Conservation (phyloP, 2,888 invertebrate genomes). For the Notodonta ziczac region DNA sequence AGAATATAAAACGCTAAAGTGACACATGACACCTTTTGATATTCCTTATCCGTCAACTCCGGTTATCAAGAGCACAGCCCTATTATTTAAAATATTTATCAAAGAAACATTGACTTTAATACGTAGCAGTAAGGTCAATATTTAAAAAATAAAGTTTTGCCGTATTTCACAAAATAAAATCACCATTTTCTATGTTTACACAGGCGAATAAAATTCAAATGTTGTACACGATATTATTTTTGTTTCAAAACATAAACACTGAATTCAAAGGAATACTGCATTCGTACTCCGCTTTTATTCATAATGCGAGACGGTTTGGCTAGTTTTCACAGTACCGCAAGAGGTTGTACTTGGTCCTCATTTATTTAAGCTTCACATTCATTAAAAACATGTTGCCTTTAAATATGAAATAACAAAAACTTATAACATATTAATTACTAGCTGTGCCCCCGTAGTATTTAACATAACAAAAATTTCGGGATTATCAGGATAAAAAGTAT, state of each 20-base stretch:
- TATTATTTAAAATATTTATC: slow-evolving; percentile 1
- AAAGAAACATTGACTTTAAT: slow-evolving; percentile 13
- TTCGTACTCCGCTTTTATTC: not conserved
- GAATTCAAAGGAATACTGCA: not conserved
- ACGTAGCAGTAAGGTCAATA: not conserved
- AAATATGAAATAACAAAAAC: not conserved
- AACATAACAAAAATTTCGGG: too few species aligned
- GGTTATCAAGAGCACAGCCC: slow-evolving; percentile 15
- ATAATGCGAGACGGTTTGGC: not conserved
- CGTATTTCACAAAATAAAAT: slow-evolving; percentile 12
- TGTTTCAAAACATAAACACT: not conserved
- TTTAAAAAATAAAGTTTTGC: not conserved
- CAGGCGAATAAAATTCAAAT: slow-evolving; percentile 26
- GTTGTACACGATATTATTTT: slow-evolving; percentile 13
- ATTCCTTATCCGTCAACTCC: slow-evolving; percentile 25
- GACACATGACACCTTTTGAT: slow-evolving; percentile 33
- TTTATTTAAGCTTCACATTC: not conserved
- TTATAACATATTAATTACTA: too few species aligned
- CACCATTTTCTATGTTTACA: slow-evolving; percentile 15
- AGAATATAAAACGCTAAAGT: slow-evolving; percentile 24
- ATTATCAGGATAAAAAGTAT: too few species aligned
- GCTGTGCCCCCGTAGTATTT: too few species aligned
- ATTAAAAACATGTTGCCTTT: too few species aligned
- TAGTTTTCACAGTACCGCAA: not conserved
- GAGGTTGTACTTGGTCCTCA: slow-evolving; percentile 2